Evolutionary conservation across 1,140 invertebrate species (phyloP).

Genomic region (Wasmannia auropunctata): DNA sequence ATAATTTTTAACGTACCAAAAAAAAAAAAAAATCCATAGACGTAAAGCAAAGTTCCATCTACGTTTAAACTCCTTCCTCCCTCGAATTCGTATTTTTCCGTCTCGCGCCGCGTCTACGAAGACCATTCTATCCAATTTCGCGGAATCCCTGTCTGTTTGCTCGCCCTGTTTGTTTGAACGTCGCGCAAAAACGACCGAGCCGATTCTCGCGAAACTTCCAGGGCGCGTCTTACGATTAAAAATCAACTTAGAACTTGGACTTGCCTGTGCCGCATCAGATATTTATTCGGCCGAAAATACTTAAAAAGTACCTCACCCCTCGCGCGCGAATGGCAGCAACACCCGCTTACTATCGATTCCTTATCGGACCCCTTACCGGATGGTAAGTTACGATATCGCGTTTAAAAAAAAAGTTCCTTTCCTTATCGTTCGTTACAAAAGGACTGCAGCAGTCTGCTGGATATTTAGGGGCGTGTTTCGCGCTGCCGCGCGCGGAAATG

Average conservation of each 20-base stretch:
- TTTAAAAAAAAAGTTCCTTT: neutral
- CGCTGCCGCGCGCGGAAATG: neutral
- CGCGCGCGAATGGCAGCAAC: neutral
- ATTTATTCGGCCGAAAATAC: conserved; percentile 2
- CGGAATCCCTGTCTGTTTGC: neutral
- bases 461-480: neutral
- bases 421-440: neutral
- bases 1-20: neutral
- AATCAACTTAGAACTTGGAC: conserved; percentile 27
- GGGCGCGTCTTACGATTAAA: conserved; percentile 13
- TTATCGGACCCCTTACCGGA: too few species aligned
- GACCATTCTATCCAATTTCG: conserved; percentile 16
- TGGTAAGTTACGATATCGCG: neutral
- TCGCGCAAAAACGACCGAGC: conserved; percentile 1
- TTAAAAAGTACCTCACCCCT: neutral
- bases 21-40: neutral
- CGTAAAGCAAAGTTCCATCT: neutral
- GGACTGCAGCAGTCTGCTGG: neutral
- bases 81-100: neutral
- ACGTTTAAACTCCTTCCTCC: neutral
- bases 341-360: neutral
- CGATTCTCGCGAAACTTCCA: conserved; percentile 33
- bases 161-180: conserved; percentile 11
- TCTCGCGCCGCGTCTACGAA: neutral
- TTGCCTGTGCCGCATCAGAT: neutral